Percentiles rank a stretch among this genome's conserved stretches.
Conservation (phyloP, 1,140 invertebrate species). For the Hycleus phaleratus region DNA sequence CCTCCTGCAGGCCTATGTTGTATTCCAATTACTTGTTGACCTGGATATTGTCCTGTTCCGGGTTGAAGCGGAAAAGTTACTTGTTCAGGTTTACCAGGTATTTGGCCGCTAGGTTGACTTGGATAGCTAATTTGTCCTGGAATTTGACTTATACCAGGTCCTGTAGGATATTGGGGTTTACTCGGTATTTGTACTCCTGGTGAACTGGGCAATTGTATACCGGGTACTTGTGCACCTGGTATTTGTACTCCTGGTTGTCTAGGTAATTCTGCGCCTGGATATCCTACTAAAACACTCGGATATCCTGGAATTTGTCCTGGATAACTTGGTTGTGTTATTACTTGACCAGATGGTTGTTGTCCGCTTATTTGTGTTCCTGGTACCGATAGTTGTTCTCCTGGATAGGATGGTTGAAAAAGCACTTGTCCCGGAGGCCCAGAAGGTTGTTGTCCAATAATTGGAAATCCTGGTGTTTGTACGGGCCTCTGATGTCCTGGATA, state of each 20-base stretch:
- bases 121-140: background rate
- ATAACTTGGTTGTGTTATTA: background rate
- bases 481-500: conserved; percentile 17
- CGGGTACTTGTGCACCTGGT: conserved; percentile 12
- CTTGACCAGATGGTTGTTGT: background rate
- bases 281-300: background rate
- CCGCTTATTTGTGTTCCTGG: conserved; percentile 12
- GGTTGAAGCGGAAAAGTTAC: background rate
- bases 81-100: background rate
- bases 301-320: conserved; percentile 11
- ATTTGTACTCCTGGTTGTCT: conserved; percentile 1
- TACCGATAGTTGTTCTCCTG: conserved; percentile 3
- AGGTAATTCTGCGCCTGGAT: conserved; percentile 11
- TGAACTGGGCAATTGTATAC: background rate
- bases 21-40: background rate
- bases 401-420: background rate
- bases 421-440: conserved; percentile 8
- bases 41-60: background rate
- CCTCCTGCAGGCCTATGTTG: background rate
- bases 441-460: background rate
- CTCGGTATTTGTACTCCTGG: background rate
- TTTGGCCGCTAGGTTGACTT: too few species aligned
- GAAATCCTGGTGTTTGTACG: background rate
- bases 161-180: background rate
- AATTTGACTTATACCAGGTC: background rate